These are phyloP conservation scores for Bombus picipes DNA, from an alignment of 1,140 invertebrate species.

Conservation along the genomic window DNA sequence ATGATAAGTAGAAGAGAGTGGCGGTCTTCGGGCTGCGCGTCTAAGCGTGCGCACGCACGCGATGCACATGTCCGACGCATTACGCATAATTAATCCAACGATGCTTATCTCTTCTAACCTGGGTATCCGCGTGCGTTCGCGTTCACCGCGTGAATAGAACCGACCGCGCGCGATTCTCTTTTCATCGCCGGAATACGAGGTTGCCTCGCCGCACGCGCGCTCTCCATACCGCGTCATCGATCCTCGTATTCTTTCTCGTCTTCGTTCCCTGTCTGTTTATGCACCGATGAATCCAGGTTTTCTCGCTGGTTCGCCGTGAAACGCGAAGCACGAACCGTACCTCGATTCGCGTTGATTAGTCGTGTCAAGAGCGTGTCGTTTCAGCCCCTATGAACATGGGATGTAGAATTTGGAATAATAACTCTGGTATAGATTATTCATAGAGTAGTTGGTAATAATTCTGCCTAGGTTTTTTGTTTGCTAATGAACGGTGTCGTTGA, in stretches of 20 bases:
- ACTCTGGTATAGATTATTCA: no score
- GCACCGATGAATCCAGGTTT: background rate
- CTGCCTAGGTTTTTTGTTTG: no score
- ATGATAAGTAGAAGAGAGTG: conserved; percentile 59
- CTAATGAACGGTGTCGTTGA: no score
- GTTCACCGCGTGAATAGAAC: conserved; percentile 67
- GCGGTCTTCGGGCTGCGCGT: background rate
- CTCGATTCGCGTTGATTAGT: background rate
- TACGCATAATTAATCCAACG: conserved; percentile 75
- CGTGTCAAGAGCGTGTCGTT: no score
- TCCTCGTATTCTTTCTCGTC: background rate
- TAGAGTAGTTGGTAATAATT: no score
- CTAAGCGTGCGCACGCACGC: conserved; percentile 4
- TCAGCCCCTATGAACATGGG: no score
- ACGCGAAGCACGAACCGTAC: background rate
- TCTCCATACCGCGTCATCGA: no score
- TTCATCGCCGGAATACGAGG: conserved; percentile 51
- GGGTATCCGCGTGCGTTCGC: conserved; percentile 34
- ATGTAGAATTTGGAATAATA: no score
- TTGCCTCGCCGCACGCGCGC: no score
- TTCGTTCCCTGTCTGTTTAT: background rate
- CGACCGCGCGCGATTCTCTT: conserved; percentile 57
- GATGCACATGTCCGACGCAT: conserved; percentile 62
- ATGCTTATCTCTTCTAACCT: conserved; percentile 69
- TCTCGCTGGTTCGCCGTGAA: background rate